phyloP scores from a whole-genome alignment of 2,797 vertebrate species.

The Takifugu ocellatus region DNA sequence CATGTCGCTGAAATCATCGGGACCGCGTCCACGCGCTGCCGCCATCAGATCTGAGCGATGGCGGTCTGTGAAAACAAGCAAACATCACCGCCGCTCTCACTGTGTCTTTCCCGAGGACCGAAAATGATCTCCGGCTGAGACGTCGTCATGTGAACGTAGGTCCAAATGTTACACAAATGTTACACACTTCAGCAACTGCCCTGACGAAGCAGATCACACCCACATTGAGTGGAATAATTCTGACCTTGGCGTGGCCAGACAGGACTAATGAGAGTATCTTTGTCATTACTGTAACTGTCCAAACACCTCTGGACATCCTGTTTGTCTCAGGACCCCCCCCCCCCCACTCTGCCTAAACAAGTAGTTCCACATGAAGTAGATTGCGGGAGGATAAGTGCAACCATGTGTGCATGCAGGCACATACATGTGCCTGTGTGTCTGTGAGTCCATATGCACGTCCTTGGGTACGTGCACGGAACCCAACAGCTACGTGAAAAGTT shows the following conservation, averaged over 20 bases:
- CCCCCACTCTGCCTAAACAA: constrained; percentile 67
- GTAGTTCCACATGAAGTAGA: constrained; percentile 72
- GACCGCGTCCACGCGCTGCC: neutral
- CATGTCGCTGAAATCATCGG: neutral
- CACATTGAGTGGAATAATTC: neutral
- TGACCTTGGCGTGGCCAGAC: constrained; percentile 10
- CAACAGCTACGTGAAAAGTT: constrained; percentile 25
- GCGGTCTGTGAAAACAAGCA: neutral
- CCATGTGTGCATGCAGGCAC: constrained; percentile 72
- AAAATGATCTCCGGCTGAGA: neutral
- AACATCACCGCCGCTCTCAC: neutral
- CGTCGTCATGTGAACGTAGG: neutral
- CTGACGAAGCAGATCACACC: neutral
- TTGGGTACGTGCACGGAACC: constrained; percentile 39
- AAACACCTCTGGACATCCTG: constrained; percentile 74
- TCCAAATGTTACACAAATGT: neutral
- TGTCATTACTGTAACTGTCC: constrained; percentile 45
- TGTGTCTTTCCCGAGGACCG: neutral
- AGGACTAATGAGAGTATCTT: constrained; percentile 17
- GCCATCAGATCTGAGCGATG: neutral
- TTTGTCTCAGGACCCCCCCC: constrained; percentile 66
- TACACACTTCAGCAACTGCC: constrained; percentile 9
- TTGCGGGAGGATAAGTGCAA: constrained; percentile 71
- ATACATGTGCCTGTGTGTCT: constrained; percentile 43
- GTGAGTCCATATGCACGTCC: constrained; percentile 21